Percentiles rank a stretch among this genome's conserved stretches.
phyloP scores from a whole-genome alignment of 2,888 invertebrate genomes.

The Priocnemis perturbator region DNA sequence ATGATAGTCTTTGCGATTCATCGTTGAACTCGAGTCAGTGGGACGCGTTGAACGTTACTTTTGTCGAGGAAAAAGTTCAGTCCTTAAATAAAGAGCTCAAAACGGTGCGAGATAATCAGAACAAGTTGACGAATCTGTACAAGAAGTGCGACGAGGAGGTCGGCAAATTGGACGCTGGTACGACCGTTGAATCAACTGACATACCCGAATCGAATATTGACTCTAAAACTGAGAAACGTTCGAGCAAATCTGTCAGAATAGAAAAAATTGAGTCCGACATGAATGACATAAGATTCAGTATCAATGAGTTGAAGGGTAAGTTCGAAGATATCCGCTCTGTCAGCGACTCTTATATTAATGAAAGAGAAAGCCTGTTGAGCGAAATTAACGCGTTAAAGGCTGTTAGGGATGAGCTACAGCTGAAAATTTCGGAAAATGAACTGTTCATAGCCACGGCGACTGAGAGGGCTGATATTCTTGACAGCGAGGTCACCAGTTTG shows the following conservation, averaged over 20 bases:
- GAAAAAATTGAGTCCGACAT: conserved; percentile 55
- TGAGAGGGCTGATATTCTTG: conserved; percentile 36
- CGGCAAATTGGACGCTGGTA: conserved; percentile 53
- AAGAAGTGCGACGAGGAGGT: conserved; percentile 62
- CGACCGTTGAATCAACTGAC: conserved; percentile 1
- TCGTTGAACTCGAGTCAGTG: conserved; percentile 54
- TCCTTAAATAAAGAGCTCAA: conserved; percentile 59
- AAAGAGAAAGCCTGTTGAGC: conserved; percentile 27
- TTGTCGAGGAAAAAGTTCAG: conserved; percentile 64
- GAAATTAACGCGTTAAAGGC: conserved; percentile 55
- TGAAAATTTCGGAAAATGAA: conserved; percentile 38
- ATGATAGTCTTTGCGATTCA: conserved; percentile 45
- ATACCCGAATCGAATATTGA: conserved; percentile 6
- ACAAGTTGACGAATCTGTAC: conserved; percentile 54
- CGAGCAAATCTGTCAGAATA: conserved; percentile 41
- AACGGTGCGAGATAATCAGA: conserved; percentile 56
- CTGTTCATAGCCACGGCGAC: background rate
- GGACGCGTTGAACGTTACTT: conserved; percentile 59
- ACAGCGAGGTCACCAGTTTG: conserved; percentile 38
- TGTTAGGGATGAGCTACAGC: conserved; percentile 44
- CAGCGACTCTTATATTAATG: conserved; percentile 28
- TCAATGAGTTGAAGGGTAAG: conserved; percentile 34
- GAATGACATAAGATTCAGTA: conserved; percentile 42
- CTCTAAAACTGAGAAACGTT: conserved; percentile 9
- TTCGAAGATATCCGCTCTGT: conserved; percentile 13